These are phyloP conservation scores for Anoplolepis gracilipes DNA, from an alignment of 1,140 invertebrate species.

Conservation along the genomic window DNA sequence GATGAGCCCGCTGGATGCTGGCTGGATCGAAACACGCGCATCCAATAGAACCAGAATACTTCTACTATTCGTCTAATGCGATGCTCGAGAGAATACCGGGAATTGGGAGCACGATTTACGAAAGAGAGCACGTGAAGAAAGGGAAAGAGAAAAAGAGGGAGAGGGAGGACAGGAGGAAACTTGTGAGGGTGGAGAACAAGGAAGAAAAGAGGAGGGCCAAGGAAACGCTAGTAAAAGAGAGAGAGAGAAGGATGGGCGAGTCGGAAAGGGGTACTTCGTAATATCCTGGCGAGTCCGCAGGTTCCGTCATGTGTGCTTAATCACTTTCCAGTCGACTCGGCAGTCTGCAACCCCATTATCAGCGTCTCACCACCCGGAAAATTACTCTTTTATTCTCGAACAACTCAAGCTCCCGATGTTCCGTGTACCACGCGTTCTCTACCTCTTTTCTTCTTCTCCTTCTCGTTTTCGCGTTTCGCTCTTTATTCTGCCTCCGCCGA, in stretches of 20 bases:
- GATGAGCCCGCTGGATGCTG: neutral
- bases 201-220: conserved; percentile 13
- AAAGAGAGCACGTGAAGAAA: conserved; percentile 34
- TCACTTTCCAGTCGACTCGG: conserved; percentile 86
- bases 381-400: conserved; percentile 86
- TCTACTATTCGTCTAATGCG: conserved; percentile 59
- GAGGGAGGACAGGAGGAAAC: conserved; percentile 28
- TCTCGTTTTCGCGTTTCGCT: conserved; percentile 20
- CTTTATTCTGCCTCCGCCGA: conserved; percentile 10
- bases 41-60: conserved; percentile 40
- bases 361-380: conserved; percentile 85
- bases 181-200: neutral
- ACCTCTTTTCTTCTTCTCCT: neutral
- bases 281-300: conserved; percentile 83
- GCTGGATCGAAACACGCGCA: neutral
- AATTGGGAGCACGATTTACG: conserved; percentile 63
- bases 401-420: conserved; percentile 79
- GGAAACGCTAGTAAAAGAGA: conserved; percentile 43
- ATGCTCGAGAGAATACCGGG: conserved; percentile 48
- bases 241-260: conserved; percentile 55
- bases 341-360: conserved; percentile 85
- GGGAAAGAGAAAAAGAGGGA: conserved; percentile 32
- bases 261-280: conserved; percentile 77
- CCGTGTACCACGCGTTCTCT: conserved; percentile 69
- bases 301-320: conserved; percentile 85